Conservation (phyloP, 2,797 vertebrate species). For the Galaxias olidus region DNA sequence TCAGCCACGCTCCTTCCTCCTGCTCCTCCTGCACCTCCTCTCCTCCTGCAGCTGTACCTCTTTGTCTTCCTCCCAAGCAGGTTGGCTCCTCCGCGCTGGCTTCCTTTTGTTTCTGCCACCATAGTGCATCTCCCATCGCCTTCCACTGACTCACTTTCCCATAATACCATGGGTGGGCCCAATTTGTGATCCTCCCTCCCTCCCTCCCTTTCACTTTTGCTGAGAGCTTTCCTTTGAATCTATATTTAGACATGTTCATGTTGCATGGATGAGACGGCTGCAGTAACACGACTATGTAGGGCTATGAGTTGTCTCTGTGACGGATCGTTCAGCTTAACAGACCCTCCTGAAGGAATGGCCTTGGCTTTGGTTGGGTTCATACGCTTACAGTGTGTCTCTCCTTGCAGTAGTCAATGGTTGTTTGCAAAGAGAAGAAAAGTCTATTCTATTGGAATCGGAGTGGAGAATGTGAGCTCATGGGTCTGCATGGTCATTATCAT, state of each 20-base stretch:
- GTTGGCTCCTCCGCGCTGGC: slow-evolving; percentile 61
- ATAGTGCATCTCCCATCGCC: slow-evolving; percentile 33
- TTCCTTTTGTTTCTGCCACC: slow-evolving; percentile 23
- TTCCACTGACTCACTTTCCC: slow-evolving; percentile 29
- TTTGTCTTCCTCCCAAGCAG: slow-evolving; percentile 82
- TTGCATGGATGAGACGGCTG: slow-evolving; percentile 19
- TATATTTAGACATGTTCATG: slow-evolving; percentile 48
- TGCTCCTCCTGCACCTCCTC: slow-evolving; percentile 67
- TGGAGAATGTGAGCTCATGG: slow-evolving; percentile 34
- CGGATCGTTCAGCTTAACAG: no score
- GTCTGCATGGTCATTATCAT: slow-evolving; percentile 19
- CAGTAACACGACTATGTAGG: slow-evolving; percentile 15
- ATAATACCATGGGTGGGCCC: slow-evolving; percentile 8
- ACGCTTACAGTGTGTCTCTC: neutral
- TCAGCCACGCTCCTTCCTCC: slow-evolving; percentile 58
- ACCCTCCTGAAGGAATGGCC: no score
- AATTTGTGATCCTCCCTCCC: slow-evolving; percentile 9
- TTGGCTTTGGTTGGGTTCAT: no score
- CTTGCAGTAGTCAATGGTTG: no score
- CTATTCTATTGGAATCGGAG: slow-evolving; percentile 24
- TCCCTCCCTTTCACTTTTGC: slow-evolving; percentile 25
- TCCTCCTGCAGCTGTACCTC: slow-evolving; percentile 44
- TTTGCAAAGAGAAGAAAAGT: no score
- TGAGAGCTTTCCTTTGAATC: slow-evolving; percentile 41
- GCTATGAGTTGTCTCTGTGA: neutral